Percentiles rank a stretch among this genome's conserved stretches.
Conservation (phyloP, 2,888 invertebrate genomes). For the Archips xylosteana region DNA sequence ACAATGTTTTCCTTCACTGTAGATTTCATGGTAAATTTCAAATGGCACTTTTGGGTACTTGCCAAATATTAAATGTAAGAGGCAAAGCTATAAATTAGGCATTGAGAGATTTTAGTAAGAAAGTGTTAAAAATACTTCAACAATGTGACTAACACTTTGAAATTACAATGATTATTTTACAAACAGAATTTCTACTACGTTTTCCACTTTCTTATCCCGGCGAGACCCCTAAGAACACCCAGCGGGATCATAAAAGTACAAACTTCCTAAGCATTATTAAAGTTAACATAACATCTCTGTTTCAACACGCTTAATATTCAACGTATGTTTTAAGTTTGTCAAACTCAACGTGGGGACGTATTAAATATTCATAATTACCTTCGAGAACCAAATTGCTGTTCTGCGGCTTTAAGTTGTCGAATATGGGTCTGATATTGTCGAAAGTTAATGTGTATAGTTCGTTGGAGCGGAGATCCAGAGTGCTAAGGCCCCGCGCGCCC, state of each 20-base stretch:
- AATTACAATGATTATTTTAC: slow-evolving; percentile 7
- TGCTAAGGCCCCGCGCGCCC: slow-evolving; percentile 89
- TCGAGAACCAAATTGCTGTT: slow-evolving; percentile 91
- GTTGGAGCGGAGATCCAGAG: slow-evolving; percentile 92
- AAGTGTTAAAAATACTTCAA: not conserved
- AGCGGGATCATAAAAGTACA: slow-evolving; percentile 71
- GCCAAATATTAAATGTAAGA: no score
- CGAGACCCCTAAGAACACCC: slow-evolving; percentile 65
- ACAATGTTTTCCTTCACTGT: no score
- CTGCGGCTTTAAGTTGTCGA: slow-evolving; percentile 90
- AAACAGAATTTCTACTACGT: slow-evolving; percentile 55
- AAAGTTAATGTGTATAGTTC: slow-evolving; percentile 91
- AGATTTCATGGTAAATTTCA: no score
- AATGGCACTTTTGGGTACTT: no score
- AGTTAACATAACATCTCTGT: slow-evolving; percentile 71
- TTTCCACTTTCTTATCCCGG: slow-evolving; percentile 51
- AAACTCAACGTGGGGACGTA: slow-evolving; percentile 61
- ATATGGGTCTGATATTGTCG: slow-evolving; percentile 91
- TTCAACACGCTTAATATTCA: slow-evolving; percentile 76
- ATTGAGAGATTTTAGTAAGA: not conserved
- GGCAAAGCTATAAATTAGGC: no score
- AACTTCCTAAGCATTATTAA: slow-evolving; percentile 71
- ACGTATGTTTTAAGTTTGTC: slow-evolving; percentile 73
- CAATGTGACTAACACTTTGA: not conserved
- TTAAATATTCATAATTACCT: slow-evolving; percentile 86